These are phyloP conservation scores for Agonopterix subpropinquella DNA, from an alignment of 2,888 invertebrate species.

Conservation along the genomic window DNA sequence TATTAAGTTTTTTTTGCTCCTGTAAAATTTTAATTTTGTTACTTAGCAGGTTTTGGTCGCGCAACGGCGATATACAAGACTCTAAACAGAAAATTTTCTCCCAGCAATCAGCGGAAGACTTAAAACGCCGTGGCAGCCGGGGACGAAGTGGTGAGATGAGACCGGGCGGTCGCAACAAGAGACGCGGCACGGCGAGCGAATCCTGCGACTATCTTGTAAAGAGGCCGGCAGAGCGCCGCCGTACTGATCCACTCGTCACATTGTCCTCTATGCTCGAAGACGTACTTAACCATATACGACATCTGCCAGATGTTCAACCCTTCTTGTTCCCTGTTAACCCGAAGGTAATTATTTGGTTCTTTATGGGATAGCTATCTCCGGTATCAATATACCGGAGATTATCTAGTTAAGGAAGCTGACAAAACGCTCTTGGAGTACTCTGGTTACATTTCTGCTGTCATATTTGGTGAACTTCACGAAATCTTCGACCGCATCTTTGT, in stretches of 20 bases:
- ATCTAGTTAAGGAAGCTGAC: no score
- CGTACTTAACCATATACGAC: constrained; percentile 94
- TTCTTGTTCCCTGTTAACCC: constrained; percentile 96
- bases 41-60: no score
- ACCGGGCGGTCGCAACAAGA: constrained; percentile 35
- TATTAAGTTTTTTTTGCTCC: no score
- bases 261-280: constrained; percentile 93
- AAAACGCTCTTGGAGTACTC: no score
- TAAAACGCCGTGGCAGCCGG: constrained; percentile 85
- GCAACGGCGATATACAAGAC: no score
- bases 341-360: constrained; percentile 77
- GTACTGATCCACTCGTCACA: constrained; percentile 98
- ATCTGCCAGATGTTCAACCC: constrained; percentile 92
- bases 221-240: constrained; percentile 89
- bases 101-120: constrained; percentile 87
- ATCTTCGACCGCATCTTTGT: no score
- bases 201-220: constrained; percentile 90
- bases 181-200: constrained; percentile 53
- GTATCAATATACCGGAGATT: no score
- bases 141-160: constrained; percentile 80
- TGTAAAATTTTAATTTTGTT: no score
- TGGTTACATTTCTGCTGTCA: no score
- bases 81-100: neutral
- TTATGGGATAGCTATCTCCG: no score
- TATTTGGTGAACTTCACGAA: no score